These are phyloP conservation scores for Nannoperca obscura DNA, from an alignment of 2,797 vertebrate species.

Conservation along the genomic window DNA sequence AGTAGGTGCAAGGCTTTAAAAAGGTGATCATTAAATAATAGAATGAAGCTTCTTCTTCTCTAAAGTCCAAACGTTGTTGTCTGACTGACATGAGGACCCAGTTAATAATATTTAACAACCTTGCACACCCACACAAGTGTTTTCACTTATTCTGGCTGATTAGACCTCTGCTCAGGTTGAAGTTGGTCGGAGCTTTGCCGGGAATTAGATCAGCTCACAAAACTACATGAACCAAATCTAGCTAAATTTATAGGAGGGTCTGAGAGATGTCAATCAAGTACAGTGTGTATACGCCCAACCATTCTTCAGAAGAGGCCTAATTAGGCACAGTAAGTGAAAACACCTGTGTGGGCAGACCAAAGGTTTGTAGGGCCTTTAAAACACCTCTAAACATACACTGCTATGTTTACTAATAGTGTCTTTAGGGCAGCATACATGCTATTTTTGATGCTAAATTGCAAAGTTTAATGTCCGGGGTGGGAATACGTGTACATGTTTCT, in stretches of 20 bases:
- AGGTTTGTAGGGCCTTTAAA: not conserved
- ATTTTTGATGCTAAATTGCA: not conserved
- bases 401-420: not conserved
- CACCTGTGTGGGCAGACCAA: not conserved
- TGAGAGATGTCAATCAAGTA: no score
- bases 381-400: not conserved
- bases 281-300: no score
- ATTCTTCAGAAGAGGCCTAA: no score
- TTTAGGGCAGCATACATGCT: not conserved
- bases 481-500: not conserved
- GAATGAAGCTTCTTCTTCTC: not conserved
- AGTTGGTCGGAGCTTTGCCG: no score
- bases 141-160: no score
- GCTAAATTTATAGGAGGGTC: no score
- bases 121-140: no score
- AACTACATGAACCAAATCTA: no score
- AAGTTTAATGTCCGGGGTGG: not conserved
- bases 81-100: no score
- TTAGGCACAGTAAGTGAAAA: not conserved
- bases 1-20: not conserved
- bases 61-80: not conserved
- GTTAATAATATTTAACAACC: no score
- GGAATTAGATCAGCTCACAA: no score
- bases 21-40: not conserved
- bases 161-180: no score